Evolutionary conservation across 1,140 invertebrate genomes (phyloP), one percentile per base, ranked within the genome.

Genomic region (Sitobion miscanthi): DNA sequence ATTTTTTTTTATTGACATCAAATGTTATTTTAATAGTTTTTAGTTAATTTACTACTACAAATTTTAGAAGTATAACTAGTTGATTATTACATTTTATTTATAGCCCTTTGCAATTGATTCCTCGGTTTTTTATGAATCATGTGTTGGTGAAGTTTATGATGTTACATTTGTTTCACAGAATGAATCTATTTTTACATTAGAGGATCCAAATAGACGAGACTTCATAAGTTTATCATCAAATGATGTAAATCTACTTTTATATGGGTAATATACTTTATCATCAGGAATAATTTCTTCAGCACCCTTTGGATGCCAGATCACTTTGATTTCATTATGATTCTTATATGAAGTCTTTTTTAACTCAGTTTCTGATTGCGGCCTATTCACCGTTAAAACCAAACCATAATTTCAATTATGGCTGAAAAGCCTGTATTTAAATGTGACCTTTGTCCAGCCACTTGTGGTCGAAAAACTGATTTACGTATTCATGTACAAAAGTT

Each of bases 401-500:
- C 98, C 98, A 95, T 98, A 98, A n/a, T n/a, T n/a, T n/a, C n/a
- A n/a, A n/a, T n/a, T n/a, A n/a, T n/a, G n/a, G n/a, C n/a, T 1
- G 98, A 99, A 94, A 99, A 99, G 95, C 99, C 99, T 1, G 97
- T 99, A 77, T 99, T 98, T 95, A 97, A 98, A 94, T 99, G 99
- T 95, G 98, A 98, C 94, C 96, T 99, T 14, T 99, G 99, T 95
- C 99, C 99, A 25, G 98, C 99, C 0, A 99, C 98, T 8, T 99
- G 99, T 95, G 98, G 99, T 1, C 96, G 99, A 42, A 99, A 99
- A 96, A 99, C 99, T 0, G 99, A 99, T 96, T 96, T 99, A 57
- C 96, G 98, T 94, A 99, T 99, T 94, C 99, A 99, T 95, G 97
- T 99, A 83, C 98, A 99, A 95, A 99, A 99, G 95, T 96, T 99